A percentile compares a stretch with the other conserved stretches of the same genome.
Evolutionary conservation across 2,113 vertebrate species (phyloP).

Genomic region (Corythaeola cristata): DNA sequence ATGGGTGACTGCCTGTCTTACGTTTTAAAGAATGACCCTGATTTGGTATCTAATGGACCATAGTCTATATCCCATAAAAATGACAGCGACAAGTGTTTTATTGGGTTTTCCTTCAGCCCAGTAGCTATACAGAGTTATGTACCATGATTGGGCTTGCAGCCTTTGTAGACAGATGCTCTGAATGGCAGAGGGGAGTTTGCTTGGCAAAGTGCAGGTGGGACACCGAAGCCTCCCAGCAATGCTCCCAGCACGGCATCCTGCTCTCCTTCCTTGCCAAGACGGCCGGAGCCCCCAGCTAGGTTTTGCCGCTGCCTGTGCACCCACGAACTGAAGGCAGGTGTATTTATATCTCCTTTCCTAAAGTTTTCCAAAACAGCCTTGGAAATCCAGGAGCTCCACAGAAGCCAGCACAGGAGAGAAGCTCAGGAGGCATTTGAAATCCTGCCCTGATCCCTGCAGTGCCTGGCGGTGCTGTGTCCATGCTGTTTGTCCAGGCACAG

Average conservation of each 20-base stretch:
- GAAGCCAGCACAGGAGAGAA: not conserved
- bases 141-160: fast-evolving
- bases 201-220: not conserved
- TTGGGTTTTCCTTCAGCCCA: not conserved
- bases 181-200: not conserved
- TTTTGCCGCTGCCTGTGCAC: not conserved
- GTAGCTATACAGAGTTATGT: not conserved
- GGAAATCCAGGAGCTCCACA: not conserved
- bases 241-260: not conserved
- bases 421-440: not conserved
- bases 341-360: not conserved
- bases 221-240: not conserved
- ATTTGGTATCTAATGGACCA: not conserved
- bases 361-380: not conserved
- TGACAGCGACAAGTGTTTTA: not conserved
- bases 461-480: fast-evolving
- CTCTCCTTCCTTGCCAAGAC: not conserved
- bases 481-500: not conserved
- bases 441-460: not conserved
- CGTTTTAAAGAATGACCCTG: not conserved
- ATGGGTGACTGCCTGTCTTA: not conserved
- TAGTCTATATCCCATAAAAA: not conserved
- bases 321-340: not conserved
- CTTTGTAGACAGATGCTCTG: not conserved
- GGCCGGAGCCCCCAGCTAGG: not conserved